Evolutionary conservation across 2,113 vertebrate species (phyloP).

Genomic region (Sterna hirundo): DNA sequence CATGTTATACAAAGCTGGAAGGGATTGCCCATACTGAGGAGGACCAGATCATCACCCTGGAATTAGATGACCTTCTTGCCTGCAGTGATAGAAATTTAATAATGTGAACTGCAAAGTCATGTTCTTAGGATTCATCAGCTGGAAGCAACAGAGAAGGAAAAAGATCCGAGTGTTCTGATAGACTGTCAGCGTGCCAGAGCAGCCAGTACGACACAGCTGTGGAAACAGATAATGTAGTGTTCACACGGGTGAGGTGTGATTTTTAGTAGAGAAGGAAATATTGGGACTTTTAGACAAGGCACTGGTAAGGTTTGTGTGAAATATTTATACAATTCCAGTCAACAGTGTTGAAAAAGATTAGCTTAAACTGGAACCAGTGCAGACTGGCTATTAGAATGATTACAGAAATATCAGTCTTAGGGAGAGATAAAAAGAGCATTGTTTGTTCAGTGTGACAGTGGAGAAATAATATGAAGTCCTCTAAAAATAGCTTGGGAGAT

Average conservation of each 20-base stretch:
- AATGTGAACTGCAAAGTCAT: conserved; percentile 58
- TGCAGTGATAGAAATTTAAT: conserved; percentile 60
- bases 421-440: background rate
- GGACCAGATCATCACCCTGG: background rate
- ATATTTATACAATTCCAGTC: conserved; percentile 20
- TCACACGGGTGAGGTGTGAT: background rate
- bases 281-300: background rate
- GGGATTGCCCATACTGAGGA: background rate
- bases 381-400: background rate
- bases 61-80: conserved; percentile 59
- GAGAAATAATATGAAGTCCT: background rate
- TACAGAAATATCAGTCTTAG: conserved; percentile 7
- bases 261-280: conserved; percentile 21
- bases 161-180: conserved; percentile 16
- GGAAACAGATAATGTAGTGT: background rate
- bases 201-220: background rate
- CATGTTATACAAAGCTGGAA: background rate
- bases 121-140: conserved; percentile 43
- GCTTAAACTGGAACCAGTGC: background rate
- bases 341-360: conserved; percentile 13
- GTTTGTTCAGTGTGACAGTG: background rate
- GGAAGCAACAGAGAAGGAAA: conserved; percentile 44
- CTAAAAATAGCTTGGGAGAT: background rate
- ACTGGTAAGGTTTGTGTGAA: background rate
- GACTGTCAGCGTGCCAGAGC: conserved; percentile 10